phyloP scores from a whole-genome alignment of 2,797 vertebrate species.

The Coracias cyanogaster region DNA sequence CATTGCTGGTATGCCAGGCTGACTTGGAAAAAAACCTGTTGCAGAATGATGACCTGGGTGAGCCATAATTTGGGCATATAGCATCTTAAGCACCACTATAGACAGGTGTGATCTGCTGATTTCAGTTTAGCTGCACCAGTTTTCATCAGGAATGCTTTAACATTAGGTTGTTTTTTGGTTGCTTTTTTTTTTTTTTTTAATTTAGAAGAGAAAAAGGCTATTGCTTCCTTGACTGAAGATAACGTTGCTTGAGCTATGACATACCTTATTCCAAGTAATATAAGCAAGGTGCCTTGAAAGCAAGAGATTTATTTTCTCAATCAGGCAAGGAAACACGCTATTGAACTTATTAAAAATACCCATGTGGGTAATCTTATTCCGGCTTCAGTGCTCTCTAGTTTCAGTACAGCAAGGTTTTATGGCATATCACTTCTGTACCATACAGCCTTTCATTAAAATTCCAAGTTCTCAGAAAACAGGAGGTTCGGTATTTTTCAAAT shows the following conservation, averaged over 20 bases:
- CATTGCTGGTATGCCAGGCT: fast-evolving
- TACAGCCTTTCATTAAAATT: slow-evolving; percentile 2
- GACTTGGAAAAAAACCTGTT: background rate
- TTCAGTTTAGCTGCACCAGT: background rate
- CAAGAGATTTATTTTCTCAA: slow-evolving; percentile 33
- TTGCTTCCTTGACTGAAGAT: slow-evolving; percentile 3
- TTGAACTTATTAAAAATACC: slow-evolving; percentile 58
- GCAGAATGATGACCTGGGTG: background rate
- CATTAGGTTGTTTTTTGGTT: background rate
- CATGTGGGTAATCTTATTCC: slow-evolving; percentile 1
- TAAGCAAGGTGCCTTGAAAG: slow-evolving; percentile 2
- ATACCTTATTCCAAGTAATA: slow-evolving; percentile 13
- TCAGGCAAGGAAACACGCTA: background rate
- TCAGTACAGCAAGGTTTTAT: background rate
- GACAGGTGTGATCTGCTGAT: background rate
- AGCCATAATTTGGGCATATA: background rate
- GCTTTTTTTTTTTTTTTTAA: background rate
- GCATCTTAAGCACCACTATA: background rate
- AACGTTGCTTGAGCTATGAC: background rate
- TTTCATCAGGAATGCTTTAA: background rate
- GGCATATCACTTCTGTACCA: background rate
- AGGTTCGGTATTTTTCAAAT: slow-evolving; percentile 2
- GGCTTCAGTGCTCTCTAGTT: background rate
- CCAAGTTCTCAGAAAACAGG: background rate
- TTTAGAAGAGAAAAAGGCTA: background rate